These are phyloP conservation scores for Nebria ingens DNA, from an alignment of 1,140 invertebrate species.

Conservation along the genomic window DNA sequence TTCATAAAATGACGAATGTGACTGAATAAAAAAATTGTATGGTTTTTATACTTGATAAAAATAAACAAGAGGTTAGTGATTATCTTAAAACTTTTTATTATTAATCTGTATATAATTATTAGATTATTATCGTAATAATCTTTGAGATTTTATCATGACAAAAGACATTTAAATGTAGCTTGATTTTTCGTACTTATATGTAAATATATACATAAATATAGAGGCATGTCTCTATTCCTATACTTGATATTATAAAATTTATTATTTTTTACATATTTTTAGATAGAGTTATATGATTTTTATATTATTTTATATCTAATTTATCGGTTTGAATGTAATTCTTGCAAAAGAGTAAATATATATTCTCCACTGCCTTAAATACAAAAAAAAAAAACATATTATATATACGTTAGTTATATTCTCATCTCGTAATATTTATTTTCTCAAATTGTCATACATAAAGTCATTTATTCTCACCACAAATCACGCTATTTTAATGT, in stretches of 20 bases:
- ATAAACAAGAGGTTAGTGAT: background rate
- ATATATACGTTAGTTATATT: background rate
- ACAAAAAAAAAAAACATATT: no score
- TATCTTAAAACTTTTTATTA: background rate
- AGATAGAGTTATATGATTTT: constrained; percentile 4
- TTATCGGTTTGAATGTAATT: constrained; percentile 21
- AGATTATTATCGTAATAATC: background rate
- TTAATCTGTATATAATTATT: background rate
- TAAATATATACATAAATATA: constrained; percentile 14
- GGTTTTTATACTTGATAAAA: background rate
- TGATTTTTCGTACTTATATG: constrained; percentile 23
- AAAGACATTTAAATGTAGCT: constrained; percentile 27
- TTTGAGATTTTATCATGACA: constrained; percentile 11
- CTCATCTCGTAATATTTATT: background rate
- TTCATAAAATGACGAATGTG: background rate
- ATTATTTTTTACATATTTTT: background rate
- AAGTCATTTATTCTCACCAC: background rate
- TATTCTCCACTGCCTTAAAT: background rate
- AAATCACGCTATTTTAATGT: background rate
- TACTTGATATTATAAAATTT: constrained; percentile 13
- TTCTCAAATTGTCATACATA: background rate
- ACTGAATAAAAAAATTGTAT: background rate
- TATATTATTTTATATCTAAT: constrained; percentile 16
- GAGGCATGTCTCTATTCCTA: constrained; percentile 18
- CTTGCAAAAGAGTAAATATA: constrained; percentile 17